Evolutionary conservation across 1,140 invertebrate species (phyloP), one percentile per base, ranked within the genome.

Genomic region (Orchestia grillus): DNA sequence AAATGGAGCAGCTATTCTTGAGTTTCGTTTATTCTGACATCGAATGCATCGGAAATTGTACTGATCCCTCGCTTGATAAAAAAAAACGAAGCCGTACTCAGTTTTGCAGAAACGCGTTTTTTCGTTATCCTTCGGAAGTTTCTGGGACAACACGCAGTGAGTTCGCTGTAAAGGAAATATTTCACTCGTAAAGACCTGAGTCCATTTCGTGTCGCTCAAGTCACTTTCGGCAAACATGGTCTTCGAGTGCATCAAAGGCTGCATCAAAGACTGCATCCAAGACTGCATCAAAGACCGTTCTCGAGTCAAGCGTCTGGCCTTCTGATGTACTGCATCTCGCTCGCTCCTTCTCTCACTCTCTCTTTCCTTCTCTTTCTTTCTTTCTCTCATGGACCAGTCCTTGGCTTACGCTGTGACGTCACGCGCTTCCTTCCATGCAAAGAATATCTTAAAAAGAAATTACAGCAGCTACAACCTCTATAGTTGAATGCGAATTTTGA

Each of bases 261-360:
- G 62, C 62, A 77, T 77, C 62, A 77, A 77, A 77, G 62, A 77
- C 62, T 77, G 62, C 62, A 77, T 77, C 62, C 62, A 77, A 77
- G 62, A 77, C 62, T 77, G 62, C 62, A 77, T 77, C 62, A 77
- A 77, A 77, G 62, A 77, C 28, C 62, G 62, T 77, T 77, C 62
- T 77, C 62, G 62, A 77, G 62, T 77, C 62, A 77, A 77, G 62
- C 62, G 62, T 28, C 62, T 77, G 62, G 62, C 62, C 62, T 77
- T 77, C 36, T 77, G 62, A 77, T 77, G 62, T 77, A 77, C 36
- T 77, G 62, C 62, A 19, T 77, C 28, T 77, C 62, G 28, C 62
- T 77, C 62, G 11, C 28, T 77, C 62, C 28, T 1, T 77, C 62
- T 36, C 62, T 77, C 62, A 19, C 28, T 53, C 47, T 53, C 47